Conservation (phyloP, 2,113 vertebrate species). For the Kobus ellipsiprymnus region DNA sequence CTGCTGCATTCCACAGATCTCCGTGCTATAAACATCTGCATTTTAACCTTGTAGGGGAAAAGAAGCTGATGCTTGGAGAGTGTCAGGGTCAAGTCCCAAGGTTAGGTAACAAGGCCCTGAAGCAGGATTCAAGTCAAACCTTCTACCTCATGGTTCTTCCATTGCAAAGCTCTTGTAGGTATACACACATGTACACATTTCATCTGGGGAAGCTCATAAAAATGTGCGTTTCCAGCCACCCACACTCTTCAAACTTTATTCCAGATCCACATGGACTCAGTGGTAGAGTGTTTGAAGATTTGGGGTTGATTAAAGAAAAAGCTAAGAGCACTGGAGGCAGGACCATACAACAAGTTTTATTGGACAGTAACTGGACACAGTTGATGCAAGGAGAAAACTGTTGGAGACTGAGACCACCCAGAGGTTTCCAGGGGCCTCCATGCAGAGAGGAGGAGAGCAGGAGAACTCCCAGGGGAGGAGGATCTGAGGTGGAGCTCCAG, state of each 20-base stretch:
- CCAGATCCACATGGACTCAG: not conserved
- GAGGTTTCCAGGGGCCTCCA: not conserved
- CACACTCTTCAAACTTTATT: not conserved
- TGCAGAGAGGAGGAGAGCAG: not conserved
- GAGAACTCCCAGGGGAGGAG: not conserved
- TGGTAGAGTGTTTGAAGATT: not conserved
- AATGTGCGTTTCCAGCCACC: not conserved
- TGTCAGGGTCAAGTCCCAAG: not conserved
- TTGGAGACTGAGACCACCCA: not conserved
- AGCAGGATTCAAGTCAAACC: not conserved
- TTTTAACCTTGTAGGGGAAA: not conserved
- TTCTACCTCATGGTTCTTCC: not conserved
- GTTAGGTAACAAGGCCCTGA: not conserved
- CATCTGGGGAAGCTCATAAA: not conserved
- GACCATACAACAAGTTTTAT: not conserved
- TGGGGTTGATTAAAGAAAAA: not conserved
- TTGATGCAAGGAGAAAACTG: not conserved
- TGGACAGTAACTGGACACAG: not conserved
- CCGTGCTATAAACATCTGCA: not conserved
- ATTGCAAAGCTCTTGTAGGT: not conserved
- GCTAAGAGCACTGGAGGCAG: not conserved
- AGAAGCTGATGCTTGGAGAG: not conserved
- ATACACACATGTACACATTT: not conserved
- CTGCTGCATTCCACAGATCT: not conserved
- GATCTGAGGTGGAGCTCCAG: not conserved